Conservation (phyloP, 2,888 invertebrate genomes). For the Aleiodes alternator region DNA sequence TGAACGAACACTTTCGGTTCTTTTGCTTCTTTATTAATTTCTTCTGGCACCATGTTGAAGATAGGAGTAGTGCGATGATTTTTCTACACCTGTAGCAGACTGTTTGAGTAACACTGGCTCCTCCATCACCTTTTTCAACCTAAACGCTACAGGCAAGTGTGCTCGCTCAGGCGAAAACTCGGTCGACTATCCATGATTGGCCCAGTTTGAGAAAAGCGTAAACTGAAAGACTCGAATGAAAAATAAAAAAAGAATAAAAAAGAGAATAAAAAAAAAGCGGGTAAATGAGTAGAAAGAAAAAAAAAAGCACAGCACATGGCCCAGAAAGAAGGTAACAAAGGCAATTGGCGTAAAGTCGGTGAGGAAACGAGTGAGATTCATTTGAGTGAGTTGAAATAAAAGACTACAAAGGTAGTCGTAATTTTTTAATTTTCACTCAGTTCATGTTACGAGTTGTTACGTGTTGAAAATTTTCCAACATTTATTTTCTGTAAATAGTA, state of each 20-base stretch:
- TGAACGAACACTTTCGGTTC: no score
- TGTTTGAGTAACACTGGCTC: background rate
- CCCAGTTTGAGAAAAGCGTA: conserved; percentile 47
- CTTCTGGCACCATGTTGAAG: no score
- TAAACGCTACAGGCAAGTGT: background rate
- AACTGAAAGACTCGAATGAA: conserved; percentile 39
- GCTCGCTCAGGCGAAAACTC: conserved; percentile 54
- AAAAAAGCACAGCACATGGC: conserved; percentile 10
- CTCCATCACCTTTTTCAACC: conserved; percentile 6
- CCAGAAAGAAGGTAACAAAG: conserved; percentile 19
- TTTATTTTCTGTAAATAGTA: background rate
- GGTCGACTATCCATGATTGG: conserved; percentile 59
- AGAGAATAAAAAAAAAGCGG: conserved; percentile 19
- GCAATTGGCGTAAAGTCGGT: background rate
- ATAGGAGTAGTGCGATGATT: background rate
- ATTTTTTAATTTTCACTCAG: no score
- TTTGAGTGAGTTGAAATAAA: background rate
- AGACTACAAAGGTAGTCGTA: no score
- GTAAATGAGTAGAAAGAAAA: conserved; percentile 17
- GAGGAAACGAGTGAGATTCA: conserved; percentile 1
- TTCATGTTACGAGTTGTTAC: no score
- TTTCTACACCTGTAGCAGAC: conserved; percentile 5
- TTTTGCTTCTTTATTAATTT: no score
- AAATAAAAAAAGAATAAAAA: conserved; percentile 1
- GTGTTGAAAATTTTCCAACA: background rate